Evolutionary conservation across 2,797 vertebrate genomes (phyloP), one percentile per base, ranked within the genome.

Genomic region (Micromesistius poutassou): DNA sequence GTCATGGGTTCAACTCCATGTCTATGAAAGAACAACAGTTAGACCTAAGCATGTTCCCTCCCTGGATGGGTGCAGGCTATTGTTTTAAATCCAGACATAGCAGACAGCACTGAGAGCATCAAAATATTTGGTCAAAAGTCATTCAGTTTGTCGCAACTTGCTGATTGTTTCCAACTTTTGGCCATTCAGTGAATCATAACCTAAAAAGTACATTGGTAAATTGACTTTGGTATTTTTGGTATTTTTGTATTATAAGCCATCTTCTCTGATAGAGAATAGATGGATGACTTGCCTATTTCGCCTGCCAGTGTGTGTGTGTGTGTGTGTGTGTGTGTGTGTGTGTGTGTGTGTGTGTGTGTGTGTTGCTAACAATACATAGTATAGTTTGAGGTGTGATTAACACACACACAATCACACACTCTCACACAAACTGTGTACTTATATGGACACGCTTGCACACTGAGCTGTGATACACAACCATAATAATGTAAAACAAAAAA

Each of bases 381-480:
- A 31, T 38, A 75, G 42, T 40, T 35, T n/a, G 19, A 31, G n/a
- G 12, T 31, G 12, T 46, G 5, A 40, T 6, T 35, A 33, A 76
- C 62, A 30, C 74, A 30, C 74, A 68, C 74, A 80, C 78, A 40
- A 74, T 77, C 71, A 74, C 74, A 71, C 25, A 77, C 30, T 33
- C 25, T 46, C 31, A 42, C 30, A 46, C 5, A 7, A 55, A 40
- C 38, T 46, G 25, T 19, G 30, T 1, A 75, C 74, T 35, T 35
- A 1, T 35, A 35, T 35, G 33, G 33, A 35, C 33, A 35, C 5
- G 33, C 33, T 35, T 35, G 6, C 5, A 35, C 33, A 35, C 33
- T 35, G 33, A 35, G 33, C 2, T 35, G 33, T 35, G 33, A 35
- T 35, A 35, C 33, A 35, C 33, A 35, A 35, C 33, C 33, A 35